These are phyloP conservation scores for Cyanoderma ruficeps DNA, from an alignment of 2,113 vertebrate species.

Conservation along the genomic window DNA sequence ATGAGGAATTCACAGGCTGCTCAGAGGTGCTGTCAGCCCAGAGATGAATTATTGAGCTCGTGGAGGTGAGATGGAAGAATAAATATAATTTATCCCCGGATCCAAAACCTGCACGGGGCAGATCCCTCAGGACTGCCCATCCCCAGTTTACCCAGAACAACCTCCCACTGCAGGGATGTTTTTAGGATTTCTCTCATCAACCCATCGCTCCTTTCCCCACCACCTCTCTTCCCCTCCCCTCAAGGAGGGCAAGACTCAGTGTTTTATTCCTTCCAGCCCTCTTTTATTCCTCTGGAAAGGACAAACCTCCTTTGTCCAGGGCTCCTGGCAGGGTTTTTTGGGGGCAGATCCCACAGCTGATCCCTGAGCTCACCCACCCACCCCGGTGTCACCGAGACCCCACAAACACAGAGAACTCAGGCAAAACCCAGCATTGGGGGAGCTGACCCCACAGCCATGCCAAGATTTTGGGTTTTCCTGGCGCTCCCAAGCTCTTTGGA, in stretches of 20 bases:
- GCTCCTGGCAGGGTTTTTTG: neutral
- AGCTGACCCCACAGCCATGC: conserved; percentile 24
- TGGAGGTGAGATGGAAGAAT: neutral
- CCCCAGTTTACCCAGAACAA: neutral
- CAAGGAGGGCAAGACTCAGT: neutral
- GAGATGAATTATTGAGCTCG: neutral
- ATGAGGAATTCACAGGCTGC: neutral
- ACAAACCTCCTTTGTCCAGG: conserved; percentile 29
- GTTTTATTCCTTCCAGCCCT: neutral
- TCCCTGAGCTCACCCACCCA: neutral
- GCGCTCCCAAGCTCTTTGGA: neutral
- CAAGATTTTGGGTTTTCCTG: conserved; percentile 55
- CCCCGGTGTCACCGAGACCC: neutral
- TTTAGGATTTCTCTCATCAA: neutral
- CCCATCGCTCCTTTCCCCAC: neutral
- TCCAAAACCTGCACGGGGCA: neutral
- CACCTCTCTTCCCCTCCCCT: neutral
- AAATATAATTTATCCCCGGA: neutral
- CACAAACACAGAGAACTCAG: neutral
- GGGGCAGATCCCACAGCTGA: conserved; percentile 11
- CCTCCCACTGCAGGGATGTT: neutral
- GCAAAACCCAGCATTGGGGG: neutral
- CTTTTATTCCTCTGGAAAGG: neutral
- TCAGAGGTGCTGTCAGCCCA: neutral
- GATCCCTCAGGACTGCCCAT: neutral